phyloP scores from a whole-genome alignment of 2,888 invertebrate genomes.

The Argynnis bischoffii region DNA sequence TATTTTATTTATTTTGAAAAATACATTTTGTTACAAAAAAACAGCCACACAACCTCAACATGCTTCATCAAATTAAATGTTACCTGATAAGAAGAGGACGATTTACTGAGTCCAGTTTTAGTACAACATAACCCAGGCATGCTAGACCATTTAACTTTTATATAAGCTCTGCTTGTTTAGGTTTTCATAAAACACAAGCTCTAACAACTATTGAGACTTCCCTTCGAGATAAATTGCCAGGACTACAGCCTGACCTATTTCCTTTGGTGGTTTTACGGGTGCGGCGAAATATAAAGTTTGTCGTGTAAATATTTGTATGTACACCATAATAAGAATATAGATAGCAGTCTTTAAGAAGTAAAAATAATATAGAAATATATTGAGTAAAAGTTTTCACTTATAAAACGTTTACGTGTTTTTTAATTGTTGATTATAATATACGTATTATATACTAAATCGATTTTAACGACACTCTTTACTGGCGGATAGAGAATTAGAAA shows the following conservation, averaged over 20 bases:
- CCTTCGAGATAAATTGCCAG: conserved; percentile 3
- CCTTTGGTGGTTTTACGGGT: neutral
- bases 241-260: conserved; percentile 7
- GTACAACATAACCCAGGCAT: conserved; percentile 11
- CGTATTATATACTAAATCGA: no score
- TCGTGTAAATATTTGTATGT: conserved; percentile 10
- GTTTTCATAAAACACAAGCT: conserved; percentile 11
- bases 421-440: no score
- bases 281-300: neutral
- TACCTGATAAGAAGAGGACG: conserved; percentile 4
- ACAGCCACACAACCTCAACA: neutral
- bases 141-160: conserved; percentile 6
- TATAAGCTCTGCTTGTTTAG: conserved; percentile 10
- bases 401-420: no score
- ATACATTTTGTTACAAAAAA: neutral
- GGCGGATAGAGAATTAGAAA: no score
- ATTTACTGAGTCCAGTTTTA: conserved; percentile 14
- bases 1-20: neutral
- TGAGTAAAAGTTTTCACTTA: no score
- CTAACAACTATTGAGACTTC: conserved; percentile 9
- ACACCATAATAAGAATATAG: neutral
- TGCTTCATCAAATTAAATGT: neutral
- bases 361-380: neutral
- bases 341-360: neutral
- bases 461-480: no score